Conservation (phyloP, 1,140 invertebrate genomes). For the Parapsyche elsis region DNA sequence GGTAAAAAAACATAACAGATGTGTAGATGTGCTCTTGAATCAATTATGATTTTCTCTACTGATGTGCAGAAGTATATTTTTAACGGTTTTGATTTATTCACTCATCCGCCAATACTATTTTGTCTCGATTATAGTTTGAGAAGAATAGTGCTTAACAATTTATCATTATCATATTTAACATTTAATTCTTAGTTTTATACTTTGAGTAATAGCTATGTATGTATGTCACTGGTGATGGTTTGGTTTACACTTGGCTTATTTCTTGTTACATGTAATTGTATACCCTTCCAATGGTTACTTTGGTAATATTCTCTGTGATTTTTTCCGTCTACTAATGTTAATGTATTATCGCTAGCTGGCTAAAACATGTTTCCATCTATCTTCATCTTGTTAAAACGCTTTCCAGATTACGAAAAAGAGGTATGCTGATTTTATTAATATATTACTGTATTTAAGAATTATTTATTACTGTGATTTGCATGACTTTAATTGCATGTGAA, state of each 20-base stretch:
- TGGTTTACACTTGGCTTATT: slow-evolving; percentile 50
- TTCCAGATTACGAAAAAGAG: neutral
- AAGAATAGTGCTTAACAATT: no score
- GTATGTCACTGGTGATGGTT: slow-evolving; percentile 45
- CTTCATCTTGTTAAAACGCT: no score
- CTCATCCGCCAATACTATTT: neutral
- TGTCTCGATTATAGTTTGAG: neutral
- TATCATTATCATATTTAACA: no score
- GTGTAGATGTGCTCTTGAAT: slow-evolving; percentile 24
- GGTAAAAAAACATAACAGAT: slow-evolving; percentile 62
- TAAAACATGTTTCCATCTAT: neutral
- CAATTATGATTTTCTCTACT: slow-evolving; percentile 31
- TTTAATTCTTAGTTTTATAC: no score
- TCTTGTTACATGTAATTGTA: slow-evolving; percentile 8
- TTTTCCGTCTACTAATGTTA: neutral
- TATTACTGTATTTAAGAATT: neutral
- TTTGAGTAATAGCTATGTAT: no score
- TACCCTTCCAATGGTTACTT: neutral
- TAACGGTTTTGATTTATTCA: slow-evolving; percentile 7
- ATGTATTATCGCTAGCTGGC: neutral
- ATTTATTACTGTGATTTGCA: neutral
- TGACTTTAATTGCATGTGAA: neutral
- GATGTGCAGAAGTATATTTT: slow-evolving; percentile 38
- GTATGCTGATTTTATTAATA: neutral
- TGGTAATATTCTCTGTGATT: neutral